Percentiles rank a stretch among this genome's conserved stretches.
Conservation (phyloP, 2,888 invertebrate species). For the Amblyteles armatorius region DNA sequence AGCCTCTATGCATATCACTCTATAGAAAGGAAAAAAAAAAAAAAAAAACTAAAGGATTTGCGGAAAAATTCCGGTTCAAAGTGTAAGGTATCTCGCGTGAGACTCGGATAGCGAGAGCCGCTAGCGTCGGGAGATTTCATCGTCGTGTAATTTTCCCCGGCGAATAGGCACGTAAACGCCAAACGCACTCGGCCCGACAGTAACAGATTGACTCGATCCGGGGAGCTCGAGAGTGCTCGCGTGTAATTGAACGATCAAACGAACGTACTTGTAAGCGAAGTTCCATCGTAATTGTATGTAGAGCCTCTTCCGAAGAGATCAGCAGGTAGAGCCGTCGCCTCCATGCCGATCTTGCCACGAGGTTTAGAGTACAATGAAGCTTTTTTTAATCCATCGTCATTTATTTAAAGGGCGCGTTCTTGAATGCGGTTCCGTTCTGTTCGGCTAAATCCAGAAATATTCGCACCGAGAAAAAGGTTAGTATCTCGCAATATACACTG, state of each 20-base stretch:
- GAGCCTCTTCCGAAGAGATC: too few species aligned
- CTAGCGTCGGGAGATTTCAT: not conserved
- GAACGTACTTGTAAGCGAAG: too few species aligned
- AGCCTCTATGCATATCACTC: not conserved
- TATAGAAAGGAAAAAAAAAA: not conserved
- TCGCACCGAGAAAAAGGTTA: too few species aligned
- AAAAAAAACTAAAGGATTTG: not conserved
- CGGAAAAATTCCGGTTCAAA: not conserved
- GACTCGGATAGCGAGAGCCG: not conserved
- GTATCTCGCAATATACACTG: too few species aligned
- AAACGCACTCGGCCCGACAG: not conserved
- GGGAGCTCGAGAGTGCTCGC: constrained; percentile 7
- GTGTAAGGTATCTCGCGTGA: not conserved
- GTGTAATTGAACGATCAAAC: not conserved
- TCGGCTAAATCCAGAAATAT: too few species aligned
- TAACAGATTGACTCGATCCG: not conserved
- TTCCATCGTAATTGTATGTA: too few species aligned
- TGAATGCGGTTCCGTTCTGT: too few species aligned
- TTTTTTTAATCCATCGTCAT: too few species aligned
- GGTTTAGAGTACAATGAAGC: too few species aligned
- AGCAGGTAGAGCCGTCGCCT: too few species aligned
- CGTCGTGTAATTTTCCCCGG: not conserved
- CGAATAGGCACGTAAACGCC: not conserved
- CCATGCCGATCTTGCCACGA: too few species aligned
- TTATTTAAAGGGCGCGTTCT: too few species aligned